phyloP scores from a whole-genome alignment of 2,888 invertebrate genomes.

The Baronia brevicornis region DNA sequence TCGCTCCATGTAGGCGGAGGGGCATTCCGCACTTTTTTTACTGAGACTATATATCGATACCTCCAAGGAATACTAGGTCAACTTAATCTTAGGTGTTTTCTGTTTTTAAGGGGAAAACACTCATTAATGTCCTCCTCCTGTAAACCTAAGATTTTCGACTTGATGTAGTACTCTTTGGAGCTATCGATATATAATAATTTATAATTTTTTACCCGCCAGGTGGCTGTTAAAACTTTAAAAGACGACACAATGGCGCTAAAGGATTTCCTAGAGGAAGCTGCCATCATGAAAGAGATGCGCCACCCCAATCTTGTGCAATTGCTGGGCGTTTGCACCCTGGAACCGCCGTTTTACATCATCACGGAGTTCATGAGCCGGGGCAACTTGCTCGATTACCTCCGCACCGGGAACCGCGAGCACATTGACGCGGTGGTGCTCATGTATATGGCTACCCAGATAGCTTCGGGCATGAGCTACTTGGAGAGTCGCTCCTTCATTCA shows the following conservation, averaged over 20 bases:
- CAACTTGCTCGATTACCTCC: constrained; percentile 96
- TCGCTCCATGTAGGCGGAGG: too few relatives aligned
- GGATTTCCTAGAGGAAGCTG: constrained; percentile 98
- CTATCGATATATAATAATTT: too few relatives aligned
- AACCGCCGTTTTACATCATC: constrained; percentile 99
- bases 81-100: too few relatives aligned
- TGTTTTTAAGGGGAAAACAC: too few relatives aligned
- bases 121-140: too few relatives aligned
- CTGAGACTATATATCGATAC: too few relatives aligned
- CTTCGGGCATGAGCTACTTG: constrained; percentile 98
- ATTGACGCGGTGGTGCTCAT: constrained; percentile 97
- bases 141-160: too few relatives aligned
- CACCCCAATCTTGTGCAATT: constrained; percentile 99
- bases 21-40: too few relatives aligned
- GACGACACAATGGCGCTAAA: constrained; percentile 99
- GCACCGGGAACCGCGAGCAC: constrained; percentile 88
- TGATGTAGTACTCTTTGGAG: too few relatives aligned
- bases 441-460: constrained; percentile 99
- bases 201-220: constrained; percentile 30
- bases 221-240: constrained; percentile 98
- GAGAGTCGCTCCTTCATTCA: constrained; percentile 97
- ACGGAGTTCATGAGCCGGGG: constrained; percentile 99
- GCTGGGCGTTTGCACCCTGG: constrained; percentile 97
- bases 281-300: constrained; percentile 99
- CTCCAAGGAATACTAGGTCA: too few relatives aligned